phyloP scores from a whole-genome alignment of 2,113 vertebrate genomes.

The Ictalurus punctatus region DNA sequence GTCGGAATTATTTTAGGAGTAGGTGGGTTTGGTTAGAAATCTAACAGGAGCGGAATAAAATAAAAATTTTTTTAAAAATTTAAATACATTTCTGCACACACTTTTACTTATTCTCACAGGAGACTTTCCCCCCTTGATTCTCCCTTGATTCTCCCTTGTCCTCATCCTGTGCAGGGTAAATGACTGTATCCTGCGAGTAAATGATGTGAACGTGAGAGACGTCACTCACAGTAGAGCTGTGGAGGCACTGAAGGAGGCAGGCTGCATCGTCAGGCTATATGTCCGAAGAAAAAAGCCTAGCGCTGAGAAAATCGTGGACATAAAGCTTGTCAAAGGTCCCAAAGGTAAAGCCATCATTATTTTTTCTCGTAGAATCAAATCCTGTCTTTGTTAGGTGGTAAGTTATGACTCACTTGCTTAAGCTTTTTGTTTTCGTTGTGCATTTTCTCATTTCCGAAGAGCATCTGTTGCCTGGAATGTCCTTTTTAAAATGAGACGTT shows the following conservation, averaged over 20 bases:
- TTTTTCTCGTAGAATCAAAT: constrained; percentile 1
- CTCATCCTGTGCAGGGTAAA: constrained; percentile 79
- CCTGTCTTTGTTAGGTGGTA: not conserved
- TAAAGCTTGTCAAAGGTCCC: constrained; percentile 96
- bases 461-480: not conserved
- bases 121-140: constrained; percentile 24
- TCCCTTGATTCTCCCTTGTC: not conserved
- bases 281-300: constrained; percentile 88
- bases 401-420: not conserved
- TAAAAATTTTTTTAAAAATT: not conserved
- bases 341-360: constrained; percentile 78
- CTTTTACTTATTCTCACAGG: constrained; percentile 14
- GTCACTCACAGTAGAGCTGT: constrained; percentile 97
- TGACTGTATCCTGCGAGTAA: constrained; percentile 93
- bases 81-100: not conserved
- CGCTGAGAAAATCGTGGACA: constrained; percentile 89
- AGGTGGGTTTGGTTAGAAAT: not conserved
- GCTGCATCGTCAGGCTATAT: constrained; percentile 90
- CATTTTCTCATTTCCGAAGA: not conserved
- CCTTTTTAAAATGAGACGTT: not conserved
- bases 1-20: not conserved
- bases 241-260: constrained; percentile 94
- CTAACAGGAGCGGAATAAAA: not conserved
- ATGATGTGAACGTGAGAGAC: constrained; percentile 90
- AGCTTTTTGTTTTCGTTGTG: not conserved